Conservation (phyloP, 2,888 invertebrate species). For the Eupelmus urozonus region DNA sequence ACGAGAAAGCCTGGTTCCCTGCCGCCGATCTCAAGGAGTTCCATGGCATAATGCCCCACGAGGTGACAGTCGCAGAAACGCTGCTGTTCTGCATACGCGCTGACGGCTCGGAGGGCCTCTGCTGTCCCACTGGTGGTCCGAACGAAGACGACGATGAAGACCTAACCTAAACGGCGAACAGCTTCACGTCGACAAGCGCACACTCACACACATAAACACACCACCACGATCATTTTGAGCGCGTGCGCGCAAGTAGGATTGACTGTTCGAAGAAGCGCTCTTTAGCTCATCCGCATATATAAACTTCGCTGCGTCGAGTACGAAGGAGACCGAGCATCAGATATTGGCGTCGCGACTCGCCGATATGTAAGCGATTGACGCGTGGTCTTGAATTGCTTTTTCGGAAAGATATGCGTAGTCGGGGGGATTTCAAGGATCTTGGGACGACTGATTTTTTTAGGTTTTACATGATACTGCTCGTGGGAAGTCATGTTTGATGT, state of each 20-base stretch:
- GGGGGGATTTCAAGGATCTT: neutral
- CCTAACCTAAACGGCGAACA: constrained; percentile 64
- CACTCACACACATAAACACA: no score
- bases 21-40: constrained; percentile 92
- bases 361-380: neutral
- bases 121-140: constrained; percentile 85
- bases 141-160: constrained; percentile 79
- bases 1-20: constrained; percentile 95
- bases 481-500: neutral
- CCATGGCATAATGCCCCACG: constrained; percentile 91
- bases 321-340: neutral
- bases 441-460: neutral
- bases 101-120: constrained; percentile 90
- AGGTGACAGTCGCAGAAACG: constrained; percentile 87
- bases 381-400: neutral
- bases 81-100: constrained; percentile 90
- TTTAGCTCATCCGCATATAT: neutral
- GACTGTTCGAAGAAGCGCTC: neutral
- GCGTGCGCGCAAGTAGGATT: neutral
- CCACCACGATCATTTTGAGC: no score
- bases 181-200: neutral
- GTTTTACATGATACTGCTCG: neutral
- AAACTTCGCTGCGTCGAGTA: constrained; percentile 11
- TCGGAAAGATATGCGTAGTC: neutral
- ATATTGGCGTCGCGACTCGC: neutral